Conservation (phyloP, 2,797 vertebrate genomes). For the Lophotriccus pileatus region DNA sequence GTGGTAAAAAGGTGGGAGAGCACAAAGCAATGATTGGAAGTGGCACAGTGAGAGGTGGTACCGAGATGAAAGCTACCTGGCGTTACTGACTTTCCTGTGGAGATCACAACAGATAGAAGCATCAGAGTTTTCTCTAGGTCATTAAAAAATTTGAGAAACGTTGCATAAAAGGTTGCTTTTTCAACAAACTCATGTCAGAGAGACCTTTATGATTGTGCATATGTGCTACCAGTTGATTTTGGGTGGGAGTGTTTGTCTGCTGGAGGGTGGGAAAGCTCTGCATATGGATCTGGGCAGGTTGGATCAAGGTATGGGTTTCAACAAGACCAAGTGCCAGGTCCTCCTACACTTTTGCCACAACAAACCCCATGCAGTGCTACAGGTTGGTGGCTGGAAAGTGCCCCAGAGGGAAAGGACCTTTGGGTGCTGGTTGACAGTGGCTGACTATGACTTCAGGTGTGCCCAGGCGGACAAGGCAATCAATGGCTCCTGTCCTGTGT, state of each 20-base stretch:
- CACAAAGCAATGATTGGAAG: background rate
- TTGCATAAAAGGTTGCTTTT: rapidly evolving
- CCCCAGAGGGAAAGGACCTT: background rate
- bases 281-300: background rate
- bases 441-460: background rate
- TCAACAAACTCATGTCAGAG: rapidly evolving
- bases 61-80: background rate
- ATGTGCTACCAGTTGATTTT: rapidly evolving
- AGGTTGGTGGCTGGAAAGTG: background rate
- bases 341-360: background rate
- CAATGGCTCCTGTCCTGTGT: background rate
- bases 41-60: background rate
- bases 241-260: background rate
- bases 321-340: too few relatives aligned
- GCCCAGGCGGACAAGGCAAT: background rate
- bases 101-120: background rate
- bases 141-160: background rate
- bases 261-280: background rate
- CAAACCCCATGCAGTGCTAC: background rate
- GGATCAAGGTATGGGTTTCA: background rate
- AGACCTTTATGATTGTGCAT: rapidly evolving
- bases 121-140: background rate
- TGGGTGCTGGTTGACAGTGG: background rate
- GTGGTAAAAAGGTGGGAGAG: background rate
- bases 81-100: background rate